A percentile compares a stretch with the other conserved stretches of the same genome.
phyloP scores from a whole-genome alignment of 2,888 invertebrate species.

The Sarcophaga subvicina region DNA sequence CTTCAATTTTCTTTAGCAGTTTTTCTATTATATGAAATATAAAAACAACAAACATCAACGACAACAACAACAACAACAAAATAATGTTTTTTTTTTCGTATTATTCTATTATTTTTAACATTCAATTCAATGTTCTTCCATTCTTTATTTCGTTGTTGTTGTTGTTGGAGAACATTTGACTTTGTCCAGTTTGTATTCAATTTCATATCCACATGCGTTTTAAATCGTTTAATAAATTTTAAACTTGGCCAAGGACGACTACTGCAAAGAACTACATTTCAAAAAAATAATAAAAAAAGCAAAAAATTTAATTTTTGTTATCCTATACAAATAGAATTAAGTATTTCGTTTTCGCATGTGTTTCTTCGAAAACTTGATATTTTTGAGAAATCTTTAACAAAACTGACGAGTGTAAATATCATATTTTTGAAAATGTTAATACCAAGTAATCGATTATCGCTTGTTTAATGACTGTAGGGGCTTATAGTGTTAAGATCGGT shows the following conservation, averaged over 20 bases:
- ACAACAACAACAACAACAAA: background rate
- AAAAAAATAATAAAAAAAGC: too few species aligned
- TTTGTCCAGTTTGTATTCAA: conserved; percentile 28
- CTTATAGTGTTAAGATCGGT: too few species aligned
- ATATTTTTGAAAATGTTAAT: too few species aligned
- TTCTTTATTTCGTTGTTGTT: background rate
- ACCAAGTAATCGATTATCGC: too few species aligned
- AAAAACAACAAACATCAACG: background rate
- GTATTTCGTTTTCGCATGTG: too few species aligned
- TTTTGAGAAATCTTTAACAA: too few species aligned
- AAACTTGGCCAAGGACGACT: conserved; percentile 45
- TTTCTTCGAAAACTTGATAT: too few species aligned
- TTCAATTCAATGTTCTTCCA: background rate
- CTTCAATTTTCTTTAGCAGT: conserved; percentile 41
- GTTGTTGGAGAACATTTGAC: conserved; percentile 24
- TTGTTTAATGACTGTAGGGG: too few species aligned
- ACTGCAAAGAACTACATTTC: conserved; percentile 28
- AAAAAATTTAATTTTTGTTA: too few species aligned
- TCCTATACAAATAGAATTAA: too few species aligned
- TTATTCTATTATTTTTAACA: conserved; percentile 4
- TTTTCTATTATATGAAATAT: conserved; percentile 8
- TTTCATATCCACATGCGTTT: background rate
- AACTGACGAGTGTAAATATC: too few species aligned
- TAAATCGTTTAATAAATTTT: conserved; percentile 25
- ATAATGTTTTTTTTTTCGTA: too few species aligned